These are phyloP conservation scores for Pachymerium ferrugineum DNA, from an alignment of 2,888 invertebrate species.

Conservation along the genomic window DNA sequence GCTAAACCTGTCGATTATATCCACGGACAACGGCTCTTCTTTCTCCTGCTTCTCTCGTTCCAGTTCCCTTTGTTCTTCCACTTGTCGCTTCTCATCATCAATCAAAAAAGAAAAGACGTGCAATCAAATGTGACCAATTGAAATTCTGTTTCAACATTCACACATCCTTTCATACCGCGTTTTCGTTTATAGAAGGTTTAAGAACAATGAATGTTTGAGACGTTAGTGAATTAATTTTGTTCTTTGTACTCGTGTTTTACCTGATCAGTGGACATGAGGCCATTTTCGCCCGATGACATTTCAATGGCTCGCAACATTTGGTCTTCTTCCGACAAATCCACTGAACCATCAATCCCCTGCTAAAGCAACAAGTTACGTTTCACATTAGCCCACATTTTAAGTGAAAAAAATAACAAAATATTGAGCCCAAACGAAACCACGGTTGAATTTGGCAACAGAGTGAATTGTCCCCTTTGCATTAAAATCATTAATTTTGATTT, in stretches of 20 bases:
- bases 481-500: background rate
- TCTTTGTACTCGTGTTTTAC: too few species aligned
- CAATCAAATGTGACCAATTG: too few species aligned
- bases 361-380: background rate
- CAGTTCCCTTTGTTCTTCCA: slow-evolving; percentile 38
- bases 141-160: too few species aligned
- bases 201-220: too few species aligned
- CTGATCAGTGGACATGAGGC: slow-evolving; percentile 42
- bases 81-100: slow-evolving; percentile 40
- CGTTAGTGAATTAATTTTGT: background rate
- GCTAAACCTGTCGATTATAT: slow-evolving; percentile 62
- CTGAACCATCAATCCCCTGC: slow-evolving; percentile 38
- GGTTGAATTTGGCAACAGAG: background rate
- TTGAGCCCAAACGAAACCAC: background rate
- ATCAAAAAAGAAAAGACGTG: background rate
- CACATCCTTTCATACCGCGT: too few species aligned
- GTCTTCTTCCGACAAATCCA: slow-evolving; percentile 57
- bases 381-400: background rate
- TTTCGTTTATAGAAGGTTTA: too few species aligned
- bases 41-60: slow-evolving; percentile 40
- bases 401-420: too few species aligned
- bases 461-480: background rate
- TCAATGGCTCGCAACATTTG: slow-evolving; percentile 63
- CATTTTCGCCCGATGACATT: slow-evolving; percentile 57
- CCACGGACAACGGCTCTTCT: slow-evolving; percentile 49